Conservation (phyloP, 2,888 invertebrate species). For the Lasioglossum zephyrum region DNA sequence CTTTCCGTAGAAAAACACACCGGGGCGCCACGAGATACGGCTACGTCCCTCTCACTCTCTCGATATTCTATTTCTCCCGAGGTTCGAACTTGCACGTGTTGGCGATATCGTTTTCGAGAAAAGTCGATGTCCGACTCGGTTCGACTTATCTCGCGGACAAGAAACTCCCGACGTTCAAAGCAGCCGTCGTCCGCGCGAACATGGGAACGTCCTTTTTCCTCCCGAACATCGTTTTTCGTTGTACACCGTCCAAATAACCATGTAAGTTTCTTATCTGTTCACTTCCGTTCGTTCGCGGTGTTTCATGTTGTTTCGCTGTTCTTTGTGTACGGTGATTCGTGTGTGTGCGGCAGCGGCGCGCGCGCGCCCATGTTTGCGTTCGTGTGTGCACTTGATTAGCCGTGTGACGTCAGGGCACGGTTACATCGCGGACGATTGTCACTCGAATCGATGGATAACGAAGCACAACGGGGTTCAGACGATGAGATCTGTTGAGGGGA, state of each 20-base stretch:
- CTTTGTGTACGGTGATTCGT: slow-evolving; percentile 12
- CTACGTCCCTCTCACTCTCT: slow-evolving; percentile 59
- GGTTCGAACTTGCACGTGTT: slow-evolving; percentile 62
- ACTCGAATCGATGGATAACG: slow-evolving; percentile 60
- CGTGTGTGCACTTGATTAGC: slow-evolving; percentile 82
- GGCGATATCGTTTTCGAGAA: slow-evolving; percentile 53
- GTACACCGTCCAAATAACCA: no score
- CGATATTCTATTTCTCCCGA: slow-evolving; percentile 55
- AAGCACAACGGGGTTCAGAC: no score
- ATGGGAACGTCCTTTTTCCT: no score
- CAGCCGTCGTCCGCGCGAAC: no score
- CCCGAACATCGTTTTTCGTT: no score
- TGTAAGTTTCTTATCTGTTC: slow-evolving; percentile 41
- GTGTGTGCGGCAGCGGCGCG: slow-evolving; percentile 38
- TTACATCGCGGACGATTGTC: slow-evolving; percentile 82
- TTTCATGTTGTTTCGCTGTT: slow-evolving; percentile 50
- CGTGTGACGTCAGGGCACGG: slow-evolving; percentile 82
- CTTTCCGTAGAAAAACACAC: slow-evolving; percentile 79
- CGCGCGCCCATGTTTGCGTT: slow-evolving; percentile 67
- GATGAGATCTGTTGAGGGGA: no score
- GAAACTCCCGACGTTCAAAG: no score
- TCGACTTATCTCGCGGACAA: background rate
- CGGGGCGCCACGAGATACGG: slow-evolving; percentile 80
- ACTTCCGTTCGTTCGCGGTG: slow-evolving; percentile 53
- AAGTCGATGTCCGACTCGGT: slow-evolving; percentile 26